These are phyloP conservation scores for Mormyrus iriodes DNA, from an alignment of 2,113 vertebrate genomes.

Conservation along the genomic window DNA sequence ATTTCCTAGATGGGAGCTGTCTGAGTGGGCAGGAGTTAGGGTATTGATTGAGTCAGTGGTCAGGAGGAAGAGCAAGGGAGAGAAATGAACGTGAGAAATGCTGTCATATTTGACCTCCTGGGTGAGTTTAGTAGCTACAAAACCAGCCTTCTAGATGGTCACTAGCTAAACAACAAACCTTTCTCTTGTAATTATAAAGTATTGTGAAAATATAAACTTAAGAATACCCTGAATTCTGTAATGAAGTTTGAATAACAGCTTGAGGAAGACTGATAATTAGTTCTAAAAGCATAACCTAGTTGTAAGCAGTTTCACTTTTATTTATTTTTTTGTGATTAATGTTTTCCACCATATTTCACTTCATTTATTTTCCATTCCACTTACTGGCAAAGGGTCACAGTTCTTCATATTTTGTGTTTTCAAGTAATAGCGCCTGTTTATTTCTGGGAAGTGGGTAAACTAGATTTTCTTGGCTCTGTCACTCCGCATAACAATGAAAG, in stretches of 20 bases:
- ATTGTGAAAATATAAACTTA: background rate
- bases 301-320: background rate
- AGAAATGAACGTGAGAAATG: background rate
- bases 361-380: background rate
- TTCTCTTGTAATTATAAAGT: background rate
- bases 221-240: background rate
- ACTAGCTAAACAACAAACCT: background rate
- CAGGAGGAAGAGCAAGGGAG: background rate
- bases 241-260: background rate
- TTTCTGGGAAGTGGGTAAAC: conserved; percentile 5
- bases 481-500: background rate
- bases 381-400: background rate
- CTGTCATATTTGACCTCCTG: background rate
- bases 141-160: background rate
- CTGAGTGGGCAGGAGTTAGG: background rate
- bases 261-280: background rate
- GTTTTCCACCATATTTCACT: background rate
- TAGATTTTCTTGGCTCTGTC: background rate
- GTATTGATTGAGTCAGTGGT: background rate
- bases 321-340: background rate
- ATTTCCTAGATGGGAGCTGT: background rate
- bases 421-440: background rate
- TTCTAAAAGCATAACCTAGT: background rate
- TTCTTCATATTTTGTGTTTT: background rate
- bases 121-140: background rate